Base-by-base conservation (phyloP, 1,140 invertebrate genomes). In the Ladona fulva region DNA sequence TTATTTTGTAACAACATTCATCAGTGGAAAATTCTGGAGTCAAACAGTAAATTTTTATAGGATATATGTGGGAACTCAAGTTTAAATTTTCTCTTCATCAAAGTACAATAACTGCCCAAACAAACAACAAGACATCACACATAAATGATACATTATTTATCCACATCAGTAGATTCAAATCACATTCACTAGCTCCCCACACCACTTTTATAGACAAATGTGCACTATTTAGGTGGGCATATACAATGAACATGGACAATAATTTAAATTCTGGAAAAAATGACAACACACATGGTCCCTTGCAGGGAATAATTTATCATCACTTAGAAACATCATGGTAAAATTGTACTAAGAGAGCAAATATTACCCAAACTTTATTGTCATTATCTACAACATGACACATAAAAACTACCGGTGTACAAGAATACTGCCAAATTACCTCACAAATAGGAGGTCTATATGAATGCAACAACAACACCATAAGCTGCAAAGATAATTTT, bases 261-360 rank as follows among this genome's bases (percentile, higher is more conserved):
- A 66, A 66, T 66, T 66, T 66, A 66, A 66, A 66, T 19, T 66
- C n/a, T 19, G n/a, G n/a, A 66, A 66, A 52, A 66, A 66, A 22
- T 19, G 16, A 66, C 14, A 16, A 66, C 52, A 22, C 52, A 66
- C 52, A 66, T 66, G 52, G 52, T 66, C 52, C 52, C 52, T 66
- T 66, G 14, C 52, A 66, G 52, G 52, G 52, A 66, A 66, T 66
- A 66, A 66, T 66, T 66, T 66, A 66, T 66, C 52, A 66, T 66
- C 52, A 66, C 52, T 66, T 66, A 66, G 52, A 66, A 22, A 66
- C 52, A 52, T 52, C 44, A 19, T 22, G 52, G 52, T 66, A 22
- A 66, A 66, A 66, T 66, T 66, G 52, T 66, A 66, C 52, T 66
- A 66, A 66, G 52, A 66, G 52, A 66, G 52, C 52, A 66, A 66